phyloP scores from a whole-genome alignment of 2,888 invertebrate species.

The Argyresthia goedartella region DNA sequence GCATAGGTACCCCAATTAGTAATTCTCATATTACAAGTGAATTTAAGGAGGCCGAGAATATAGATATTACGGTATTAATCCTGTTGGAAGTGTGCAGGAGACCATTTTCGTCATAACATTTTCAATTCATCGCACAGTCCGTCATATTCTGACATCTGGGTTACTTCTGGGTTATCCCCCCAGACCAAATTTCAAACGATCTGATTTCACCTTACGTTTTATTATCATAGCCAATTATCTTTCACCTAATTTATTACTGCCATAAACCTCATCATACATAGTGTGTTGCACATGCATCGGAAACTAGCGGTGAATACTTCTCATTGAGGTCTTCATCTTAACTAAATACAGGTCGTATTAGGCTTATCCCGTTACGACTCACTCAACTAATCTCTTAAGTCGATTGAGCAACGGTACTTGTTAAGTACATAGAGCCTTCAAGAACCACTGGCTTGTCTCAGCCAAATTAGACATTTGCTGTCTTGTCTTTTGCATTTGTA shows the following conservation, averaged over 20 bases:
- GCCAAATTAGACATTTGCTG: neutral
- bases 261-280: too few species aligned
- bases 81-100: too few species aligned
- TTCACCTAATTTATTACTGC: too few species aligned
- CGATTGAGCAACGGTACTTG: conserved; percentile 42
- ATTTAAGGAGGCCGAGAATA: too few species aligned
- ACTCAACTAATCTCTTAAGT: conserved; percentile 35
- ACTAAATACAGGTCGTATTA: neutral
- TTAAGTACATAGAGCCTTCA: conserved; percentile 24
- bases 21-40: neutral
- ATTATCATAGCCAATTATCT: too few species aligned
- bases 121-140: too few species aligned
- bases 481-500: neutral
- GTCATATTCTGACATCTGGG: too few species aligned
- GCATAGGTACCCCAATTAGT: neutral
- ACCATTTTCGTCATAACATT: too few species aligned
- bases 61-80: too few species aligned
- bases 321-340: neutral
- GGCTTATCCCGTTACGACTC: conserved; percentile 42
- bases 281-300: neutral
- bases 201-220: too few species aligned
- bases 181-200: too few species aligned
- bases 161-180: too few species aligned
- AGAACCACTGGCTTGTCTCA: neutral
- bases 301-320: neutral